Evolutionary conservation across 2,888 invertebrate genomes (phyloP).

Genomic region (Fabriciana adippe): DNA sequence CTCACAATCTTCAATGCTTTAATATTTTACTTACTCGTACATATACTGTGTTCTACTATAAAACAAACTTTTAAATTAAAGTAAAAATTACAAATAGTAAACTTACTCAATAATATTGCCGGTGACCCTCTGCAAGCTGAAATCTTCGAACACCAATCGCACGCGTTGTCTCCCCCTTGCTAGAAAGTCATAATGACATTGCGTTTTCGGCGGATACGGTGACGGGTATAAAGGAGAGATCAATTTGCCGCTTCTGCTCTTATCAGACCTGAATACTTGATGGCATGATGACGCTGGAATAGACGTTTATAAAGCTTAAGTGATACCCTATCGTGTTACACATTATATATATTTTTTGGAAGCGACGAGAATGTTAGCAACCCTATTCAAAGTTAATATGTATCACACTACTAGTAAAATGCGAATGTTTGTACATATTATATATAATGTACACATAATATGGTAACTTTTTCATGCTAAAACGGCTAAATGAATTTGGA

Average conservation of each 20-base stretch:
- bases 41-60: too few species aligned
- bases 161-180: conserved; percentile 92
- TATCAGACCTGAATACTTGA: conserved; percentile 89
- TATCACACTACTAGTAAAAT: too few species aligned
- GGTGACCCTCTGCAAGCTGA: conserved; percentile 87
- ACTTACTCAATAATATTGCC: conserved; percentile 85
- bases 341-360: background rate
- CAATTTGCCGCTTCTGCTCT: conserved; percentile 90
- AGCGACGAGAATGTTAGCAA: too few species aligned
- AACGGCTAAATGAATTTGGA: too few species aligned
- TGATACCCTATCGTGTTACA: conserved; percentile 12
- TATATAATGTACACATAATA: too few species aligned
- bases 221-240: conserved; percentile 91
- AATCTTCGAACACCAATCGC: conserved; percentile 91
- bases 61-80: too few species aligned
- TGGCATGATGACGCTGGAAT: conserved; percentile 88
- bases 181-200: conserved; percentile 94
- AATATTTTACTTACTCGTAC: too few species aligned
- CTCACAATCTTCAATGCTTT: too few species aligned
- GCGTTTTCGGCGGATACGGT: conserved; percentile 89
- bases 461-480: too few species aligned
- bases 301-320: conserved; percentile 30
- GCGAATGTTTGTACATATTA: too few species aligned
- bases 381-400: too few species aligned
- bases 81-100: background rate